These are phyloP conservation scores for Rhyacophila evoluta DNA, from an alignment of 2,888 invertebrate genomes.

Conservation along the genomic window DNA sequence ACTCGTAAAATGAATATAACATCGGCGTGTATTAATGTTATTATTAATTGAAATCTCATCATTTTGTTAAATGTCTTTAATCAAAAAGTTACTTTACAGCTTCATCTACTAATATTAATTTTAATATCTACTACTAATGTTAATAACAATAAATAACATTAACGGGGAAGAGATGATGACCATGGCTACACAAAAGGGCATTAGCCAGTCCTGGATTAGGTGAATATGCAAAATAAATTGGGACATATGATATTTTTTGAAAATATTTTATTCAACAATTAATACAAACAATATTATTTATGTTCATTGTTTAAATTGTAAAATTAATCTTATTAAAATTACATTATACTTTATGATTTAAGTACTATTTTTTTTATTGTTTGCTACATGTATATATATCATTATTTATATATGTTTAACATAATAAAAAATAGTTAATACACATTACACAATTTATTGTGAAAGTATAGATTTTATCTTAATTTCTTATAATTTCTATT, in stretches of 20 bases:
- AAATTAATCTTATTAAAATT: conserved; percentile 26
- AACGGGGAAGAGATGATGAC: too few species aligned
- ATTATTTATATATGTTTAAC: background rate
- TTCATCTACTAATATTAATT: too few species aligned
- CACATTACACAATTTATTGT: background rate
- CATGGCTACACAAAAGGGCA: too few species aligned
- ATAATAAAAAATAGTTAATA: conserved; percentile 22
- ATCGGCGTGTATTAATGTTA: too few species aligned
- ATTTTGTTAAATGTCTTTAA: too few species aligned
- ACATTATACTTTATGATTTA: background rate
- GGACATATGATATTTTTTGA: background rate
- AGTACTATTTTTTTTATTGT: background rate
- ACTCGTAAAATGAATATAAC: too few species aligned
- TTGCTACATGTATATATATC: background rate
- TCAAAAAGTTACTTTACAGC: too few species aligned
- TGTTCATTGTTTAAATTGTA: conserved; percentile 36
- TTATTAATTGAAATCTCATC: too few species aligned
- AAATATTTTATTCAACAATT: conserved; percentile 47
- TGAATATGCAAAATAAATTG: too few species aligned
- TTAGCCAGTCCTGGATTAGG: too few species aligned
- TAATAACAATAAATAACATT: too few species aligned
- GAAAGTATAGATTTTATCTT: background rate
- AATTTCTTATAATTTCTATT: conserved; percentile 37
- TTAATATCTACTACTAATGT: too few species aligned
- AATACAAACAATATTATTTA: conserved; percentile 41